These are phyloP conservation scores for Poeciliopsis gracilis DNA, from an alignment of 2,797 vertebrate genomes.

Conservation along the genomic window DNA sequence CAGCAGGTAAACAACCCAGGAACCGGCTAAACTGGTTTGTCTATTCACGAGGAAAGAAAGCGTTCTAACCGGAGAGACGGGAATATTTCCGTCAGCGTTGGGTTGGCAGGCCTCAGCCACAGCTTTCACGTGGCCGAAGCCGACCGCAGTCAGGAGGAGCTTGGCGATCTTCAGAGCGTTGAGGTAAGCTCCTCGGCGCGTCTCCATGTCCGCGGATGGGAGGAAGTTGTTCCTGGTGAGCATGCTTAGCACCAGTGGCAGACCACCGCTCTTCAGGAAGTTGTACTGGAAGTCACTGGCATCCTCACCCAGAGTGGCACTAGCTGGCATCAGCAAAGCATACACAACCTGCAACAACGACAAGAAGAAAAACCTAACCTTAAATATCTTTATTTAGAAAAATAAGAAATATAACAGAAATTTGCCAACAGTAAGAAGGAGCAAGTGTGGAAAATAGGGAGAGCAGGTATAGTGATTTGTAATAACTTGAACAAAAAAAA, in stretches of 20 bases:
- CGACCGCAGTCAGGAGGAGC: conserved; percentile 94
- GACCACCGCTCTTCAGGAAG: conserved; percentile 96
- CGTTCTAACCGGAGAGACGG: conserved; percentile 89
- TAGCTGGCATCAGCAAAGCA: conserved; percentile 99
- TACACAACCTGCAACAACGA: conserved; percentile 90
- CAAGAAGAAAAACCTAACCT: not conserved
- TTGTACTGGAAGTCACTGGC: conserved; percentile 99
- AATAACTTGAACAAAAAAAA: not conserved
- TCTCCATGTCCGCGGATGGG: conserved; percentile 98
- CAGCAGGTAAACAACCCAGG: not conserved
- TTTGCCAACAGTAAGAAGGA: not conserved
- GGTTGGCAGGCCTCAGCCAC: conserved; percentile 99
- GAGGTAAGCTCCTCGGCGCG: conserved; percentile 95
- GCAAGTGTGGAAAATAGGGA: not conserved
- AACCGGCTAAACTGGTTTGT: conserved; percentile 37
- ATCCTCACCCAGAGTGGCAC: conserved; percentile 95
- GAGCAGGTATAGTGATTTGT: not conserved
- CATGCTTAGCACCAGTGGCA: conserved; percentile 97
- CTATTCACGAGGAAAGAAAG: not conserved
- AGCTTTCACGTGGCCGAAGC: conserved; percentile 95
- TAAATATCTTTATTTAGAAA: not conserved
- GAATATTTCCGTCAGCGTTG: conserved; percentile 91
- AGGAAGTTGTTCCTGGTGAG: conserved; percentile 99
- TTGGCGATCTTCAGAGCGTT: conserved; percentile 98
- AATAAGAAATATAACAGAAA: not conserved